Percentiles rank a stretch among this genome's conserved stretches.
These are phyloP conservation scores for Cinara cedri DNA, from an alignment of 2,888 invertebrate genomes.

Conservation along the genomic window DNA sequence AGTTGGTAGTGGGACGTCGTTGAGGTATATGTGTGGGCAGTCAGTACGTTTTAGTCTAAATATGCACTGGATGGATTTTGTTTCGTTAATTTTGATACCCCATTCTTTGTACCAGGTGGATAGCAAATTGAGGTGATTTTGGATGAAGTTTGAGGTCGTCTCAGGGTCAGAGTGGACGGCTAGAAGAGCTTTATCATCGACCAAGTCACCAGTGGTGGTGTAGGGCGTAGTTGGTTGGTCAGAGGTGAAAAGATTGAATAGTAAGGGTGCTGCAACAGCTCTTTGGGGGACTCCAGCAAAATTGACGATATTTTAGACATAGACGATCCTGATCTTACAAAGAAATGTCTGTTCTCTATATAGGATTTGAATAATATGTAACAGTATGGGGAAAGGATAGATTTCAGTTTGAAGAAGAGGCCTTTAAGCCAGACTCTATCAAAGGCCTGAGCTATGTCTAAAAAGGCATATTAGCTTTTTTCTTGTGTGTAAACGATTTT, in stretches of 20 bases:
- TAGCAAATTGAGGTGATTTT: not conserved
- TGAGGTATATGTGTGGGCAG: not conserved
- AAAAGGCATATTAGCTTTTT: too few relatives aligned
- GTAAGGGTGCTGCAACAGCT: not conserved
- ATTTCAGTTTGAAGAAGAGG: too few relatives aligned
- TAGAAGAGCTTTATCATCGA: not conserved
- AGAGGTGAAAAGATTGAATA: conserved; percentile 4
- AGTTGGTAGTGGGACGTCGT: not conserved
- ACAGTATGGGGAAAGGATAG: too few relatives aligned
- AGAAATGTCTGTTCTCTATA: not conserved
- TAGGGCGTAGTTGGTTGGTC: conserved; percentile 10
- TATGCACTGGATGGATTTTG: not conserved
- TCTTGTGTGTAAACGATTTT: too few relatives aligned
- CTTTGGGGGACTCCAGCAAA: not conserved
- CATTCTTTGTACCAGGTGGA: not conserved
- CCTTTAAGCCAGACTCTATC: too few relatives aligned
- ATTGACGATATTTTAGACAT: too few relatives aligned
- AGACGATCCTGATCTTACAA: too few relatives aligned
- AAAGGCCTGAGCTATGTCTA: too few relatives aligned
- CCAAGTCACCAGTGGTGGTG: not conserved
- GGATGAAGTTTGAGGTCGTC: not conserved
- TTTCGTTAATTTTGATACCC: not conserved
- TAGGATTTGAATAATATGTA: not conserved
- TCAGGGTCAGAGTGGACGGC: not conserved
- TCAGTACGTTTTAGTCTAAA: not conserved